Evolutionary conservation across 2,888 invertebrate genomes (phyloP).

Genomic region (Monoplex corrugatus): DNA sequence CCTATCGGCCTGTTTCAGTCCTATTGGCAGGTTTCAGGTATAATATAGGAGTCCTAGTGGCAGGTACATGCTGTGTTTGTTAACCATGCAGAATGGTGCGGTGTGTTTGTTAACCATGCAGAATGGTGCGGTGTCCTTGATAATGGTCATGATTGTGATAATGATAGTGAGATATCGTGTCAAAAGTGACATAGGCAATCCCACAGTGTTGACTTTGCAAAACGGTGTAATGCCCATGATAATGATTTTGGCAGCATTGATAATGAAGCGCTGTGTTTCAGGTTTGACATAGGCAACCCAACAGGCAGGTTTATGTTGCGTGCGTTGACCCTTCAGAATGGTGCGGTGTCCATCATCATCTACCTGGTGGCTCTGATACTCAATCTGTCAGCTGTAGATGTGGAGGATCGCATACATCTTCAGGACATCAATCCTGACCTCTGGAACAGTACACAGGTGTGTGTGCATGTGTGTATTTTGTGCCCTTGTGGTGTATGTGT

Average conservation of each 20-base stretch:
- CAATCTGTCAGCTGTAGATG: constrained; percentile 70
- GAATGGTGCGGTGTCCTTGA: too few species aligned
- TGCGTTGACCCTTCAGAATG: constrained; percentile 78
- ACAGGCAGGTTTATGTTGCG: constrained; percentile 70
- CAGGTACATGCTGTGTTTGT: too few species aligned
- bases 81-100: too few species aligned
- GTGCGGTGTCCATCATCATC: constrained; percentile 74
- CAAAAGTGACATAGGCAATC: not conserved
- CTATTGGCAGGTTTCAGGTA: too few species aligned
- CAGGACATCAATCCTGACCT: constrained; percentile 64
- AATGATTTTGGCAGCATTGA: not conserved
- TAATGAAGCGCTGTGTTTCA: constrained; percentile 56
- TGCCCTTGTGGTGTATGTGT: not conserved
- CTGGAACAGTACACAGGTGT: constrained; percentile 66
- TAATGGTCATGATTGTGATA: too few species aligned
- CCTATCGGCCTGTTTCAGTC: too few species aligned
- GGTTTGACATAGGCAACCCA: constrained; percentile 77
- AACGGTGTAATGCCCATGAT: not conserved
- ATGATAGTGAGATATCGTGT: too few species aligned
- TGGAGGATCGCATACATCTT: constrained; percentile 77
- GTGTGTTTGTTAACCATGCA: too few species aligned
- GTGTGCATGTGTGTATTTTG: too few species aligned
- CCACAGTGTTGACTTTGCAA: not conserved
- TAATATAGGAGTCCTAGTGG: too few species aligned
- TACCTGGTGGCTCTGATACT: constrained; percentile 76